These are phyloP conservation scores for Synanthedon tipuliformis DNA, from an alignment of 2,888 invertebrate genomes.

Conservation along the genomic window DNA sequence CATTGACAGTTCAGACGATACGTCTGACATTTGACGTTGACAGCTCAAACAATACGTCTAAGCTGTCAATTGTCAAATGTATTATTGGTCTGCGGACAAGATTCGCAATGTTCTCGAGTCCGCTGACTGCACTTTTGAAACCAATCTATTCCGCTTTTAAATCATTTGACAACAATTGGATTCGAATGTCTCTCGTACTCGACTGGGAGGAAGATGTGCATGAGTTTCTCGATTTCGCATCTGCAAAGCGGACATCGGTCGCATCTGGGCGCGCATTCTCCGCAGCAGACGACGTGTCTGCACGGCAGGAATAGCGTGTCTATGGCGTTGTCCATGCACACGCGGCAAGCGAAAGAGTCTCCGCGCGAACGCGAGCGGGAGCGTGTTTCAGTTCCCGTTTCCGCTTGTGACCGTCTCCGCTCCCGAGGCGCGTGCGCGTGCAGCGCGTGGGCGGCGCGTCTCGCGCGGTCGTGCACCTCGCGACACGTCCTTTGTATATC, in stretches of 20 bases:
- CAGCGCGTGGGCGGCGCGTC: constrained; percentile 76
- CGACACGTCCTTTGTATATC: constrained; percentile 89
- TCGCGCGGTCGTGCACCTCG: constrained; percentile 89
- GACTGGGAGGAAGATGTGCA: constrained; percentile 78
- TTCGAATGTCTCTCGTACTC: constrained; percentile 54
- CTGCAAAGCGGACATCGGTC: constrained; percentile 82
- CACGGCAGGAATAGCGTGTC: constrained; percentile 89
- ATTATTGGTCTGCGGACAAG: too few species aligned
- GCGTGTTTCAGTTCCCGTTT: constrained; percentile 23
- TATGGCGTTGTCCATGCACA: constrained; percentile 88
- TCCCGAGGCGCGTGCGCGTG: constrained; percentile 26
- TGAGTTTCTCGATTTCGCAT: constrained; percentile 75
- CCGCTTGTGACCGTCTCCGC: constrained; percentile 13
- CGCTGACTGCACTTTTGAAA: too few species aligned
- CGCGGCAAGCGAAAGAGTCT: constrained; percentile 81
- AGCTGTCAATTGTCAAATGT: too few species aligned
- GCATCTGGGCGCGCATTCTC: constrained; percentile 79
- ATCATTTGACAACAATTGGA: constrained; percentile 51
- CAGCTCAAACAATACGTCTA: too few species aligned
- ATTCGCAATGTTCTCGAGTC: too few species aligned
- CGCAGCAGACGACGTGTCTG: constrained; percentile 87
- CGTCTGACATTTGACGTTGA: too few species aligned
- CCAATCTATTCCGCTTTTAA: background rate
- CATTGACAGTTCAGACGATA: too few species aligned
- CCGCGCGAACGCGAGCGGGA: constrained; percentile 27